Base-by-base conservation (phyloP, 2,888 invertebrate species). In the Limnephilus lunatus region DNA sequence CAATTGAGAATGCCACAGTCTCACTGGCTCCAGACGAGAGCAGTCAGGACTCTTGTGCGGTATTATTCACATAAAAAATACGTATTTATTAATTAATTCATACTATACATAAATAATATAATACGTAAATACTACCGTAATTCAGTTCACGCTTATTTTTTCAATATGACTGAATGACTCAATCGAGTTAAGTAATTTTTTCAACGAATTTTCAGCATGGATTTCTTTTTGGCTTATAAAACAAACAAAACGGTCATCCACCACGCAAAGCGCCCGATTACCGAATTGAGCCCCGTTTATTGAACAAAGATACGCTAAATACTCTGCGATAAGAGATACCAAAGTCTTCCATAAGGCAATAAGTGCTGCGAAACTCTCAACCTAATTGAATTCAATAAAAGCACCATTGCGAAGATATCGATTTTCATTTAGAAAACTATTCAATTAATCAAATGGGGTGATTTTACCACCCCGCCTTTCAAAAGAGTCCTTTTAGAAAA, bases 351-450 rank as follows among this genome's bases (percentile, higher is more conserved):
- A 68, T 48, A 68, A 53, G 48, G 31, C 48, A 68, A 68, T 87
- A 53, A 68, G 87, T 48, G 15, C 83, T 83, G 31, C 31, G 87
- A 48, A 68, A 87, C 87, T 87, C 53, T 53, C 31, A 53, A 87
- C 87, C 19, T 53, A 87, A 87, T 87, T 19, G 87, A 87, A 87
- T 31, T 19, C 87, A 87, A 87, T 87, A 53, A 53, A 68, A 31
- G 32, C 14, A 53, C 48, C 19, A 35, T 39, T 25, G 39, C 85
- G 85, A 85, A 25, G 35, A 48, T 87, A 87, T 87, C 87, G 87
- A 87, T 87, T 87, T 87, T 87, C 87, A 87, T 53, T 87, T 87
- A 87, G 12, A 87, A 87, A 87, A 87, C 87, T 87, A 87, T 87
- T 19, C 53, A 48, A 87, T 53, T 53, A 87, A 87, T 87, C 87